These are phyloP conservation scores for Cyphomyrmex costatus DNA, from an alignment of 1,140 invertebrate genomes.

Conservation along the genomic window DNA sequence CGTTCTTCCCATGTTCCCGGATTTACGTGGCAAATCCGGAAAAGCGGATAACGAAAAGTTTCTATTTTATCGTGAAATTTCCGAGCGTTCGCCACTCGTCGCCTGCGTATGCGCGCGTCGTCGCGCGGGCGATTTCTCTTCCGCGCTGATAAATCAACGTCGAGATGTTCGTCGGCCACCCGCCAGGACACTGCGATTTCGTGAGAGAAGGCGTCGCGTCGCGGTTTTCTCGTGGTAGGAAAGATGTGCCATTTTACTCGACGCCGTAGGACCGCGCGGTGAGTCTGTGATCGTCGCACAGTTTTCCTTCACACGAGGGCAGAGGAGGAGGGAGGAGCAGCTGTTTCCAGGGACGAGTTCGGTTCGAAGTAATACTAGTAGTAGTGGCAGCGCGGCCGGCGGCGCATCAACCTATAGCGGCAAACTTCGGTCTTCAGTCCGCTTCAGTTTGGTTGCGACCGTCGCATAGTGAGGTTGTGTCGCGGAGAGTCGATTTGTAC, in stretches of 20 bases:
- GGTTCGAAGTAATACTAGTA: too few relatives aligned
- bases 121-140: neutral
- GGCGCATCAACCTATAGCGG: neutral
- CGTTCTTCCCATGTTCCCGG: neutral
- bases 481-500: conserved; percentile 35
- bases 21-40: neutral
- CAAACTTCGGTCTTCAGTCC: too few relatives aligned
- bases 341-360: conserved; percentile 77
- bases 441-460: conserved; percentile 77
- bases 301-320: neutral
- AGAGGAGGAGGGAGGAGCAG: conserved; percentile 56
- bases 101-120: neutral
- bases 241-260: conserved; percentile 70
- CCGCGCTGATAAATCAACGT: conserved; percentile 17
- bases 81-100: neutral
- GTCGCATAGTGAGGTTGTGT: conserved; percentile 73
- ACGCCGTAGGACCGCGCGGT: conserved; percentile 12
- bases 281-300: conserved; percentile 14
- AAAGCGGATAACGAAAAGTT: neutral
- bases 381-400: neutral
- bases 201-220: conserved; percentile 35
- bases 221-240: neutral
- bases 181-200: conserved; percentile 36
- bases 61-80: neutral
- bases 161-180: conserved; percentile 2